Conservation (phyloP, 2,113 vertebrate genomes). For the Callipepla squamata region DNA sequence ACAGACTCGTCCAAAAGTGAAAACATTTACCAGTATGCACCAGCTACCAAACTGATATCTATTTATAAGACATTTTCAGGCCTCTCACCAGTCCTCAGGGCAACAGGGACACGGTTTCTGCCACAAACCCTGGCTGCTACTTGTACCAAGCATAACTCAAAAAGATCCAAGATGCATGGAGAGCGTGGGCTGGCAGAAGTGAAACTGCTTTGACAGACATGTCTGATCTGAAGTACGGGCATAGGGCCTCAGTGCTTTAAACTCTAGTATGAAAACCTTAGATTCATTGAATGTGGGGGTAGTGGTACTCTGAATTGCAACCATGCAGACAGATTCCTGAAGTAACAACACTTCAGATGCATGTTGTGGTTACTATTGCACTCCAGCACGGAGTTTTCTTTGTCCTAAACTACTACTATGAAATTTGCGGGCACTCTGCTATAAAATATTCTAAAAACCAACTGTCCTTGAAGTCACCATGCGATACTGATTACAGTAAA, state of each 20-base stretch:
- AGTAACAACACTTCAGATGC: not conserved
- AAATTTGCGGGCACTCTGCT: not conserved
- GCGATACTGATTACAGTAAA: not conserved
- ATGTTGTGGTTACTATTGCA: not conserved
- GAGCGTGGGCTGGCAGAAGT: no score
- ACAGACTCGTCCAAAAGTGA: not conserved
- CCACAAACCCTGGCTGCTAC: fast-evolving
- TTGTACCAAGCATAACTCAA: not conserved
- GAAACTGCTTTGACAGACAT: not conserved
- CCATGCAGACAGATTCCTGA: not conserved
- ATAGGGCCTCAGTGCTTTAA: not conserved
- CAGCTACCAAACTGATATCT: not conserved
- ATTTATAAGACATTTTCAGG: not conserved
- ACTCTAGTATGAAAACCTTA: not conserved
- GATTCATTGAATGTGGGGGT: fast-evolving
- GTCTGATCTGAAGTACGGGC: not conserved
- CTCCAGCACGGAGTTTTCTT: not conserved
- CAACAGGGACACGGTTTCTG: fast-evolving
- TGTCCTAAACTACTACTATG: not conserved
- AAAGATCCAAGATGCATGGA: no score
- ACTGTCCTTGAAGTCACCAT: not conserved
- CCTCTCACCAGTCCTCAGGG: not conserved
- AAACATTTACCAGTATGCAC: fast-evolving
- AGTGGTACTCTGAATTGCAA: not conserved
- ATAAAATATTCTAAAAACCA: not conserved